Percentiles rank a stretch among this genome's conserved stretches.
Evolutionary conservation across 2,797 vertebrate genomes (phyloP).

Genomic region (Acipenser transmontanus): DNA sequence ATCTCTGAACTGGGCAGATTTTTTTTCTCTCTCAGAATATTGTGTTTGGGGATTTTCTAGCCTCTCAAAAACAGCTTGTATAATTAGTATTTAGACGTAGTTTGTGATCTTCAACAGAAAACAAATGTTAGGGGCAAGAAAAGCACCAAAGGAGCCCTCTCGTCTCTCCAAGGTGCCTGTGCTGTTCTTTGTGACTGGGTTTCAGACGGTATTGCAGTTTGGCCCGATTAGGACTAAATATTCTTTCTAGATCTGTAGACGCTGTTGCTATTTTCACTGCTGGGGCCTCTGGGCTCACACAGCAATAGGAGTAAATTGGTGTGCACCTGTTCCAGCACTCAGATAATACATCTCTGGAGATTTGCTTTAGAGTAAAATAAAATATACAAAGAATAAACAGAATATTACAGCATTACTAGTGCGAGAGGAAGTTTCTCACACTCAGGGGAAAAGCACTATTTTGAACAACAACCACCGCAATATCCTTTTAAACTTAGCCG

Average conservation of each 20-base stretch:
- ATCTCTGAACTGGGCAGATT: conserved; percentile 2
- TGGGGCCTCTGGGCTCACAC: conserved; percentile 4
- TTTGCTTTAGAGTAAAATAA: conserved; percentile 22
- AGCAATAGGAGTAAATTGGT: conserved; percentile 10
- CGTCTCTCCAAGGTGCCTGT: conserved; percentile 21
- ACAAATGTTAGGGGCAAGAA: conserved; percentile 6
- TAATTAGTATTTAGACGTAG: conserved; percentile 24
- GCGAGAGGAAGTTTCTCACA: conserved; percentile 66
- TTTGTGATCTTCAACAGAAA: conserved; percentile 21
- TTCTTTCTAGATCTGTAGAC: conserved; percentile 25
- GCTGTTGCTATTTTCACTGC: conserved; percentile 25
- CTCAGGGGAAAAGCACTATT: conserved; percentile 46
- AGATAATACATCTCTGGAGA: conserved; percentile 31
- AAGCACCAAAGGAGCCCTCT: conserved; percentile 2
- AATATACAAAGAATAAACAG: conserved; percentile 28
- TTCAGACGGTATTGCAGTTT: conserved; percentile 27
- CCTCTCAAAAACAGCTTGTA: conserved; percentile 23
- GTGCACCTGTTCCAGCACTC: conserved; percentile 3
- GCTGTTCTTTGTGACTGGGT: conserved; percentile 22
- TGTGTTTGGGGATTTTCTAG: conserved; percentile 22
- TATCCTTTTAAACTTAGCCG: conserved; percentile 65
- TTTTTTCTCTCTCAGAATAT: neutral
- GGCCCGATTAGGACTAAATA: conserved; percentile 35
- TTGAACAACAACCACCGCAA: conserved; percentile 69
- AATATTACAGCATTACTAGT: conserved; percentile 62